phyloP scores from a whole-genome alignment of 2,888 invertebrate species.

The Mesorhabditis belari region DNA sequence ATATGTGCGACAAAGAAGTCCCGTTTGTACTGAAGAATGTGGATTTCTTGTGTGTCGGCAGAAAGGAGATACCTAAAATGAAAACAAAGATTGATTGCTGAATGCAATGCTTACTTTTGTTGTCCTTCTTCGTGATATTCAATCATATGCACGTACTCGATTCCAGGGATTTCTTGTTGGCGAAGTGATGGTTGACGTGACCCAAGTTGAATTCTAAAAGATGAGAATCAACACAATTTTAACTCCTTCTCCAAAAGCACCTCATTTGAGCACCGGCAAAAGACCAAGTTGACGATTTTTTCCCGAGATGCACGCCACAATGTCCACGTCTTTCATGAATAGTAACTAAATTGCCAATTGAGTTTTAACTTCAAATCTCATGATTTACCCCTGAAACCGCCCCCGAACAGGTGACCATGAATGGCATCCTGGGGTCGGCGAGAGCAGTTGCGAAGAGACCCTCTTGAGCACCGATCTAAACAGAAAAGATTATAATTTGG shows the following conservation, averaged over 20 bases:
- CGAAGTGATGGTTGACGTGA: slow-evolving; percentile 19
- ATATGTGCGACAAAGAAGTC: slow-evolving; percentile 36
- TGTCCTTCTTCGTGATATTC: slow-evolving; percentile 11
- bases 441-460: not conserved
- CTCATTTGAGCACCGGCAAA: not conserved
- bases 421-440: not conserved
- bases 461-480: not conserved
- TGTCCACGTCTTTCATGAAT: not conserved
- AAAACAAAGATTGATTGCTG: too few relatives aligned
- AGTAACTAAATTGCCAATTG: not conserved
- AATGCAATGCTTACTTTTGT: too few relatives aligned
- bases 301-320: not conserved
- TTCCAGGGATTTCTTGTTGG: slow-evolving; percentile 17
- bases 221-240: not conserved
- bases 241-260: not conserved
- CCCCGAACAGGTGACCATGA: not conserved
- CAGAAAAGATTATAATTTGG: too few relatives aligned
- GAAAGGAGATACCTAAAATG: slow-evolving; percentile 17
- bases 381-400: too few relatives aligned
- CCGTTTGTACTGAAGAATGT: slow-evolving; percentile 36
- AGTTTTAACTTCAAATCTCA: too few relatives aligned
- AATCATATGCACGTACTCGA: slow-evolving; percentile 10
- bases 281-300: not conserved
- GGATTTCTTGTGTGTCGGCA: slow-evolving; percentile 28
- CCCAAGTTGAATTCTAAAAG: slow-evolving; percentile 5